Conservation (phyloP, 1,140 invertebrate species). For the Akabosia matsudoensis region DNA sequence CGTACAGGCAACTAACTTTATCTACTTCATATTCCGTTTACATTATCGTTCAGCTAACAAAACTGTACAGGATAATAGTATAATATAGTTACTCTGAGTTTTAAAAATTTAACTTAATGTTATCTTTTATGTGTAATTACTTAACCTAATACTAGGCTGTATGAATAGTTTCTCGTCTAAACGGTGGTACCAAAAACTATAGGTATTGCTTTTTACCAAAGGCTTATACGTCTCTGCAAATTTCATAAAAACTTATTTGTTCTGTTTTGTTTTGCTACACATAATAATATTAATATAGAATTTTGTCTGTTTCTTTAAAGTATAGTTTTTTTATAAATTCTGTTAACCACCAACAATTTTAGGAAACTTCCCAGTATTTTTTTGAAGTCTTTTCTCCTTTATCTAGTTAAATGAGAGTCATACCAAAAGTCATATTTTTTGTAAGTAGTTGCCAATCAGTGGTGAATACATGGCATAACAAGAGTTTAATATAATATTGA, state of each 20-base stretch:
- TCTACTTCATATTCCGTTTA: no score
- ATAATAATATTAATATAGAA: neutral
- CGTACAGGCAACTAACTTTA: no score
- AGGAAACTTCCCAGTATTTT: neutral
- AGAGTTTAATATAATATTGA: neutral
- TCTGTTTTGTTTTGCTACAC: neutral
- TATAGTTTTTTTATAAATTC: neutral
- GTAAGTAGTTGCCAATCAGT: no score
- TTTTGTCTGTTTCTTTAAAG: neutral
- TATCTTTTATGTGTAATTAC: neutral
- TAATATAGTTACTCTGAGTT: neutral
- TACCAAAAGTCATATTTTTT: no score
- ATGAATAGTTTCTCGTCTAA: neutral
- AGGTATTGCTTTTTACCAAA: conserved; percentile 25
- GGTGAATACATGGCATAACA: neutral
- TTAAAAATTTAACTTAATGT: neutral
- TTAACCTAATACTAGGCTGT: neutral
- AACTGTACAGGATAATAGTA: neutral
- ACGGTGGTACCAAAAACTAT: conserved; percentile 10
- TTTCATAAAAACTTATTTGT: conserved; percentile 6
- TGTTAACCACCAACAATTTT: no score
- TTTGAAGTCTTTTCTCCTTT: no score
- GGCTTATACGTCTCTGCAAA: conserved; percentile 13
- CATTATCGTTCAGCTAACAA: neutral
- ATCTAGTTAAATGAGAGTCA: no score